These are phyloP conservation scores for Taxidea taxus DNA, from an alignment of 2,113 vertebrate genomes.

Conservation along the genomic window DNA sequence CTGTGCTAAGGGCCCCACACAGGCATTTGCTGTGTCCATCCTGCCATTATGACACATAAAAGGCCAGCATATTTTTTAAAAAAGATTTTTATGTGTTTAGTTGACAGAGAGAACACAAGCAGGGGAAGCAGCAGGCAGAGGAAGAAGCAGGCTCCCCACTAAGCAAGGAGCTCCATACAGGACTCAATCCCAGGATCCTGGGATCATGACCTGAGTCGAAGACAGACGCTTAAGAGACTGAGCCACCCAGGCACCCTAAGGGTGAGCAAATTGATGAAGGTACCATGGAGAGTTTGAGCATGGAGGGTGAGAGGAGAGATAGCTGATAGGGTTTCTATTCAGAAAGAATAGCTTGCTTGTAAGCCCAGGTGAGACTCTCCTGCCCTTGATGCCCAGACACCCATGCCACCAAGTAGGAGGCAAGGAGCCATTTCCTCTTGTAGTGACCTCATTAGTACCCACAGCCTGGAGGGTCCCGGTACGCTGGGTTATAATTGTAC, in stretches of 20 bases:
- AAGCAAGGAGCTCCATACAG: too few relatives aligned
- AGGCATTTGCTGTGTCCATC: accelerated
- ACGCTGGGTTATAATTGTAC: neutral
- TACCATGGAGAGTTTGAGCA: neutral
- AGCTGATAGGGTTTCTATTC: neutral
- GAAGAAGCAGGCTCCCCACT: too few relatives aligned
- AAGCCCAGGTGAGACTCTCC: neutral
- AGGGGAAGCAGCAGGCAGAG: too few relatives aligned
- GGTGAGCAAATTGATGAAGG: neutral
- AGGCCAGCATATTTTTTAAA: neutral
- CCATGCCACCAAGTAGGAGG: neutral
- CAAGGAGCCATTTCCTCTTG: neutral
- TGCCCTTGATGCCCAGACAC: too few relatives aligned
- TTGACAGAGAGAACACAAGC: neutral
- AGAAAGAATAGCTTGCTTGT: neutral
- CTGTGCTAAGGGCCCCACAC: neutral
- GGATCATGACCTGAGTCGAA: neutral
- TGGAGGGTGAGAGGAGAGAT: neutral
- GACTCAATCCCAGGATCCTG: too few relatives aligned
- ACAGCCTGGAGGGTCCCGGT: neutral
- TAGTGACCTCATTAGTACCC: neutral
- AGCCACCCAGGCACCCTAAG: neutral
- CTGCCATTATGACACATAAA: too few relatives aligned
- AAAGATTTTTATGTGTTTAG: neutral
- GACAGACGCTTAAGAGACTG: neutral